Evolutionary conservation across 2,888 invertebrate species (phyloP).

Genomic region (Lasius fuliginosus): DNA sequence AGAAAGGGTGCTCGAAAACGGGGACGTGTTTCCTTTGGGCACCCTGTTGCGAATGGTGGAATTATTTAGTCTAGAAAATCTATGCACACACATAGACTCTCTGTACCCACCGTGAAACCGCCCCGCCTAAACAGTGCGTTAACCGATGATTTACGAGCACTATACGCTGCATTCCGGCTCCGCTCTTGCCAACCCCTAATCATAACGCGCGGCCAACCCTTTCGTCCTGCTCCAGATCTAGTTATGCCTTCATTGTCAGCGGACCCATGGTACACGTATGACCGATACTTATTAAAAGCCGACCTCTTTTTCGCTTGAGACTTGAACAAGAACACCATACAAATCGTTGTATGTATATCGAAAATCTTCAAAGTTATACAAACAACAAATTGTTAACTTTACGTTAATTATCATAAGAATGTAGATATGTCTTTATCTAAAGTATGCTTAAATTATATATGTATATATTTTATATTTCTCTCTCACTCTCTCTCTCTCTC

Average conservation of each 20-base stretch:
- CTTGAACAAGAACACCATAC: constrained; percentile 33
- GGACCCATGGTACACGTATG: constrained; percentile 78
- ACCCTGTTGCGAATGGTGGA: constrained; percentile 82
- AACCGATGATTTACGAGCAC: constrained; percentile 85
- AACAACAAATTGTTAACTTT: constrained; percentile 20
- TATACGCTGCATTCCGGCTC: constrained; percentile 62
- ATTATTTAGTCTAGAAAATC: constrained; percentile 84
- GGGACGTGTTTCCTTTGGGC: constrained; percentile 49
- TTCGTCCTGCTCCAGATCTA: constrained; percentile 80
- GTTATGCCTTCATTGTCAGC: constrained; percentile 79
- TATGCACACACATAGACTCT: constrained; percentile 74
- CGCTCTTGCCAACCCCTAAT: constrained; percentile 65
- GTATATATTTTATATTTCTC: too few species aligned
- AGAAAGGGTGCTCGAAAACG: constrained; percentile 49
- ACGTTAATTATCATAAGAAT: constrained; percentile 36
- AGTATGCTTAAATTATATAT: background rate
- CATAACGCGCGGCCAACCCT: constrained; percentile 74
- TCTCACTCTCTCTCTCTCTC: too few species aligned
- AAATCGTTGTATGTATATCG: constrained; percentile 20
- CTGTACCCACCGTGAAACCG: constrained; percentile 86
- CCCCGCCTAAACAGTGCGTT: constrained; percentile 86
- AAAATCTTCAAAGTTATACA: constrained; percentile 22
- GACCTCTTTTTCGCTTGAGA: constrained; percentile 59
- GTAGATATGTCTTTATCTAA: constrained; percentile 22
- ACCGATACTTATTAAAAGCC: constrained; percentile 77